These are phyloP conservation scores for Odobenus rosmarus DNA, from an alignment of 2,113 vertebrate species.

Conservation along the genomic window DNA sequence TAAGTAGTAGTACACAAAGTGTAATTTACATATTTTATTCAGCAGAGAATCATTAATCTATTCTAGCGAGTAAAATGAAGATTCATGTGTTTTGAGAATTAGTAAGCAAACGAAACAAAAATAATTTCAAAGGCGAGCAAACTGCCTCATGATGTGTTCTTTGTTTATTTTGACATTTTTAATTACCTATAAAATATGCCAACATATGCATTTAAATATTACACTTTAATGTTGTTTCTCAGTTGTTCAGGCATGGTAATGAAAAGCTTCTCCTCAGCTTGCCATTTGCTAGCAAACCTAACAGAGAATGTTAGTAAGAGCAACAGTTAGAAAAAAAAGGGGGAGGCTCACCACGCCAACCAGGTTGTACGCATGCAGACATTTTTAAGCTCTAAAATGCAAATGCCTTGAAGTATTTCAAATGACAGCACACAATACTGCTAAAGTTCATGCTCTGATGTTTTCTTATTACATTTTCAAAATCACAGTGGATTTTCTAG, in stretches of 20 bases:
- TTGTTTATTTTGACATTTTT: conserved; percentile 55
- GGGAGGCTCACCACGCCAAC: not conserved
- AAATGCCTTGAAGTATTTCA: not conserved
- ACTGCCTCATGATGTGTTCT: not conserved
- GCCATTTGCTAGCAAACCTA: not conserved
- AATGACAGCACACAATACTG: no score
- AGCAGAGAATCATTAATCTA: conserved; percentile 9
- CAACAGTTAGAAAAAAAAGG: not conserved
- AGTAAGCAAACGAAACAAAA: conserved; percentile 59
- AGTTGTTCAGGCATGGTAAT: not conserved
- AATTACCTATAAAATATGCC: not conserved
- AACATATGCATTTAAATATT: not conserved
- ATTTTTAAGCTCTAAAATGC: not conserved
- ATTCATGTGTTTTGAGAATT: conserved; percentile 20
- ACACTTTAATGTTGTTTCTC: not conserved
- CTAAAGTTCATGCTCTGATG: not conserved
- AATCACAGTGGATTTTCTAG: not conserved
- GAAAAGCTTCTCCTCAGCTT: not conserved
- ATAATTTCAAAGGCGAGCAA: not conserved
- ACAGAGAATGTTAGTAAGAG: not conserved
- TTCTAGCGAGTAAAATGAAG: conserved; percentile 13
- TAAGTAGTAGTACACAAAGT: not conserved
- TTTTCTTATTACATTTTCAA: not conserved
- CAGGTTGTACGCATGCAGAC: not conserved
- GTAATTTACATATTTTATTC: conserved; percentile 42